phyloP scores from a whole-genome alignment of 2,797 vertebrate species.

The Buceros bicornis region DNA sequence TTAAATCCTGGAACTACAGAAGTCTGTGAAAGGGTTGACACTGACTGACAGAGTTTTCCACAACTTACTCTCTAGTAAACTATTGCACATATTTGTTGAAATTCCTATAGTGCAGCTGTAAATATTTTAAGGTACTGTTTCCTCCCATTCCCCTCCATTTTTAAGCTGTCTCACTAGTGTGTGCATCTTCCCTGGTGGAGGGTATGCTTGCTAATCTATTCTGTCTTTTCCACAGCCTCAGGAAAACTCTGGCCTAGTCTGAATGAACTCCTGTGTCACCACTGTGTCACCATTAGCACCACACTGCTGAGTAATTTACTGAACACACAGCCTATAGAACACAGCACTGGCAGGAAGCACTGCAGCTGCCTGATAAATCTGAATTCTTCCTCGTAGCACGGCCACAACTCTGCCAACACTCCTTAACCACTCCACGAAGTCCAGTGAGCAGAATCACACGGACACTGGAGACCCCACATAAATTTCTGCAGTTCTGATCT shows the following conservation, averaged over 20 bases:
- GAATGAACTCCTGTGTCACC: background rate
- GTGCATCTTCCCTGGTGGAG: background rate
- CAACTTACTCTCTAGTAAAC: background rate
- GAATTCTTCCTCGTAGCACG: background rate
- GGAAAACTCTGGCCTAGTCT: background rate
- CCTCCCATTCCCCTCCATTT: background rate
- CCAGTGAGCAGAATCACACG: background rate
- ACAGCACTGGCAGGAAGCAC: background rate
- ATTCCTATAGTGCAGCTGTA: background rate
- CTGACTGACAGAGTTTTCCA: background rate
- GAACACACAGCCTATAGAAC: background rate
- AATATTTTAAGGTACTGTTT: background rate
- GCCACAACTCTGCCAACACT: background rate
- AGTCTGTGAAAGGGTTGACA: background rate
- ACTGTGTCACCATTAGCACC: background rate
- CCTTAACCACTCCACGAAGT: background rate
- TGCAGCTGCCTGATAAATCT: background rate
- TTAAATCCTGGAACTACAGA: background rate
- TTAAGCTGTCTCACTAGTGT: background rate
- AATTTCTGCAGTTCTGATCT: background rate
- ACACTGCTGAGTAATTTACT: background rate
- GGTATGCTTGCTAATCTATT: background rate
- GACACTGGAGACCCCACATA: rapidly evolving
- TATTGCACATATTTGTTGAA: background rate
- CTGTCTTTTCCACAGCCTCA: background rate